phyloP scores from a whole-genome alignment of 1,140 invertebrate genomes.

The Cydia fagiglandana region DNA sequence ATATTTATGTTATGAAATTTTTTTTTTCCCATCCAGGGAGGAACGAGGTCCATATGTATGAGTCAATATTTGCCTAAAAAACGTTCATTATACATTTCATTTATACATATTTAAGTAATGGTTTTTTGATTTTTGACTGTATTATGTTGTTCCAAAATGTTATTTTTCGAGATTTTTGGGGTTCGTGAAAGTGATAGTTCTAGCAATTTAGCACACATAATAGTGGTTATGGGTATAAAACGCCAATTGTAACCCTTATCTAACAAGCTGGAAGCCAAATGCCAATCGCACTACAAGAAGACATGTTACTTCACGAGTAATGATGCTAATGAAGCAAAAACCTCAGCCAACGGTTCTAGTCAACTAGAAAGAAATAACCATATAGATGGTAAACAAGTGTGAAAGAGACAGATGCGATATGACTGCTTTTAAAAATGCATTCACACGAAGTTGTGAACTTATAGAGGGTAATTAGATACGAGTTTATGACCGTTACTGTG shows the following conservation, averaged over 20 bases:
- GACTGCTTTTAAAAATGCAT: slow-evolving; percentile 42
- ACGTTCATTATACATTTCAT: too few species aligned
- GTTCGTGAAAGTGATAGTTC: too few species aligned
- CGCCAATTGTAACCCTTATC: not conserved
- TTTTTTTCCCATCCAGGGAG: too few species aligned
- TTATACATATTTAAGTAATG: too few species aligned
- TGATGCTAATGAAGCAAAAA: not conserved
- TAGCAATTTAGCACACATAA: not conserved
- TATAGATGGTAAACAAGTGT: not conserved
- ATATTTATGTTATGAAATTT: too few species aligned
- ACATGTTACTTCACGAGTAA: slow-evolving; percentile 24
- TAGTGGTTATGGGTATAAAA: not conserved
- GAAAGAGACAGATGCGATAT: slow-evolving; percentile 37
- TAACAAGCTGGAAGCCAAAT: not conserved
- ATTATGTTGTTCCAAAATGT: too few species aligned
- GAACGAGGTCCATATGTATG: too few species aligned
- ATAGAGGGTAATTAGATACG: not conserved
- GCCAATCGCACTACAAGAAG: not conserved
- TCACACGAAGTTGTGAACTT: slow-evolving; percentile 32
- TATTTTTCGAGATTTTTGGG: too few species aligned
- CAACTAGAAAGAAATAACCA: not conserved
- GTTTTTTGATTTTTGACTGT: too few species aligned
- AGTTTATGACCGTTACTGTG: not conserved
- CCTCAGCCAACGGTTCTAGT: not conserved
- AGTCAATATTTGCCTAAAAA: too few species aligned